Evolutionary conservation across 2,888 invertebrate genomes (phyloP).

Genomic region (Himalopsyche japonica): DNA sequence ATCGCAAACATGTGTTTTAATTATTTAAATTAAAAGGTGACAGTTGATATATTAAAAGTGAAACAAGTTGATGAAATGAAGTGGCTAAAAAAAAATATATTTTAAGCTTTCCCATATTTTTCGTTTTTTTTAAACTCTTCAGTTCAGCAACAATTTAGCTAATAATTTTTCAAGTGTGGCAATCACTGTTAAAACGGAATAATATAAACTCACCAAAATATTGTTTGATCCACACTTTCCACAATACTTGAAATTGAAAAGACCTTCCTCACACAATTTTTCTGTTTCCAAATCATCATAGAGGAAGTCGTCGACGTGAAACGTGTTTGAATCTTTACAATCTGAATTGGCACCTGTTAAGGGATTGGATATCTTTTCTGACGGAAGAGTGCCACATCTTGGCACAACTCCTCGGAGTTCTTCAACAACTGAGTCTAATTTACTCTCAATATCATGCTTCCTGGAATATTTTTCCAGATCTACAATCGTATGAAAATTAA

Average conservation of each 20-base stretch:
- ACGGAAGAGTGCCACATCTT: slow-evolving; percentile 51
- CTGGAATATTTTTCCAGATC: slow-evolving; percentile 25
- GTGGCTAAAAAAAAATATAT: no score
- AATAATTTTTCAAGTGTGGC: neutral
- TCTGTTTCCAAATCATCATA: slow-evolving; percentile 68
- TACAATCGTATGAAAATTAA: slow-evolving; percentile 6
- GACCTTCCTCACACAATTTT: slow-evolving; percentile 52
- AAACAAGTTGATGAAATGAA: no score
- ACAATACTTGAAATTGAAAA: slow-evolving; percentile 57
- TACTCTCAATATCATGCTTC: slow-evolving; percentile 43
- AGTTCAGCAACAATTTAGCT: neutral
- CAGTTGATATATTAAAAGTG: no score
- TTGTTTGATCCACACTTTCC: slow-evolving; percentile 57
- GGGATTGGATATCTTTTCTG: slow-evolving; percentile 53
- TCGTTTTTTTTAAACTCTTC: no score
- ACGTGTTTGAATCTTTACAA: slow-evolving; percentile 57
- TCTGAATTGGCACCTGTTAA: slow-evolving; percentile 57
- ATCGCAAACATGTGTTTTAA: no score
- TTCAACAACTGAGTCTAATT: slow-evolving; percentile 48
- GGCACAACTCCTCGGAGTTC: slow-evolving; percentile 47
- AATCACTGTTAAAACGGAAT: neutral
- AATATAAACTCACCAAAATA: slow-evolving; percentile 45
- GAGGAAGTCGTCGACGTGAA: slow-evolving; percentile 72
- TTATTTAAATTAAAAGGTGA: no score
- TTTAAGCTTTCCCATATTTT: no score